Evolutionary conservation across 2,888 invertebrate genomes (phyloP).

Genomic region (Pimpla rufipes): DNA sequence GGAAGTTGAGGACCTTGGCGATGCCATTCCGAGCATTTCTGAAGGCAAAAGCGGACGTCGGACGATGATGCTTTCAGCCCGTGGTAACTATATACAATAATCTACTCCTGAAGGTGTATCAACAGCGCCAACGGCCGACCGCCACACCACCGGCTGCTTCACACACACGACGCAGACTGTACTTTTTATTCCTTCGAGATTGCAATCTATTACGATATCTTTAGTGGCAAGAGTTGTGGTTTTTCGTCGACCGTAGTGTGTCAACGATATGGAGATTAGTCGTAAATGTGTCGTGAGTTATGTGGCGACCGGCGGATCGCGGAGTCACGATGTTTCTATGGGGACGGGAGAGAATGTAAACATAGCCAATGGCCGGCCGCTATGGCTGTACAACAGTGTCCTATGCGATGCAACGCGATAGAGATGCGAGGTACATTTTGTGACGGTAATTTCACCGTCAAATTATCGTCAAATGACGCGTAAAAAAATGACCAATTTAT

Average conservation of each 20-base stretch:
- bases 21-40: slow-evolving; percentile 74
- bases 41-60: slow-evolving; percentile 52
- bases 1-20: slow-evolving; percentile 79
- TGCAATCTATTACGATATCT: slow-evolving; percentile 17
- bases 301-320: slow-evolving; percentile 46
- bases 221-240: background rate
- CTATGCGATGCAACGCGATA: too few relatives aligned
- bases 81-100: slow-evolving; percentile 30
- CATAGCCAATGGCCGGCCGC: background rate
- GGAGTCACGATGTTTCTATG: slow-evolving; percentile 53
- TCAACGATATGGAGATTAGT: slow-evolving; percentile 52
- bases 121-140: background rate
- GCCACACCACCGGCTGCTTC: background rate
- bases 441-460: too few relatives aligned
- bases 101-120: slow-evolving; percentile 1
- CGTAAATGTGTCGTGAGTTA: slow-evolving; percentile 47
- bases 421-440: too few relatives aligned
- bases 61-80: slow-evolving; percentile 20
- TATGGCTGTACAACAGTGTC: too few relatives aligned
- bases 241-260: slow-evolving; percentile 23
- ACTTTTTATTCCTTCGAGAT: slow-evolving; percentile 18
- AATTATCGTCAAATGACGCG: too few relatives aligned
- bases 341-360: background rate
- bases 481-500: too few relatives aligned
- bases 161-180: background rate